Evolutionary conservation across 2,888 invertebrate genomes (phyloP), one percentile per base, ranked within the genome.

Genomic region (Oscheius sp.): DNA sequence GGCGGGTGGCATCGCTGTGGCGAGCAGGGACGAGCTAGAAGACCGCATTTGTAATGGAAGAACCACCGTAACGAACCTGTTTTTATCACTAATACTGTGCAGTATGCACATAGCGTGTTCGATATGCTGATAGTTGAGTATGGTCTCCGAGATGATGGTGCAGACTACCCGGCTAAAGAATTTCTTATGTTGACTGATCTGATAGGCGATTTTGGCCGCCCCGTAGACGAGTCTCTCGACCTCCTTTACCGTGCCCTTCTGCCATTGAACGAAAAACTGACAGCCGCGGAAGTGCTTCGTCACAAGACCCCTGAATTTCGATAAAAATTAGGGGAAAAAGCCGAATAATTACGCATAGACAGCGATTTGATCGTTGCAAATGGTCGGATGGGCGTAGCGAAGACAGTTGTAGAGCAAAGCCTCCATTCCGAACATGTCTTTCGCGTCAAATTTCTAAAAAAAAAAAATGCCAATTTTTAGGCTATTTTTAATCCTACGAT

Each of bases 21-120:
- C 62, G 7, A 72, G 53, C 2, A 72, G 60, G 65, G 65, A 42
- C 21, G 65, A 72, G 62, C 72, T 62, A 33, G 32, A 21, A 13
- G 3, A 4, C n/a, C 53, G 3, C 3, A 21, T 29, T 53, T n/a
- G 3, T 21, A 53, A 53, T 9, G 3, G 13, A 53, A 11, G 53
- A 53, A 53, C 29, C 4, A 53, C 4, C 4, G 29, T 29, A 53
- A 55, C 33, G 11, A 21, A 70, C 70, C 70, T 70, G 47, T 58
- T 33, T 35, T 70, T 70, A 35, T 70, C 70, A 21, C 37, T 70
- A 21, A 70, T 58, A 4, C 21, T 37, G 55, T 70, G 70, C 37
- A 70, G 48, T 7, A 29, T 57, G 55, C 47, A 47, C 70, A 70
- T 58, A 1, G 70, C 70, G n/a, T 33, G 42, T 21, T 70, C 70